Percentiles rank a stretch among this genome's conserved stretches.
Evolutionary conservation across 2,797 vertebrate species (phyloP).

Genomic region (Odontamblyopus lacepedii): DNA sequence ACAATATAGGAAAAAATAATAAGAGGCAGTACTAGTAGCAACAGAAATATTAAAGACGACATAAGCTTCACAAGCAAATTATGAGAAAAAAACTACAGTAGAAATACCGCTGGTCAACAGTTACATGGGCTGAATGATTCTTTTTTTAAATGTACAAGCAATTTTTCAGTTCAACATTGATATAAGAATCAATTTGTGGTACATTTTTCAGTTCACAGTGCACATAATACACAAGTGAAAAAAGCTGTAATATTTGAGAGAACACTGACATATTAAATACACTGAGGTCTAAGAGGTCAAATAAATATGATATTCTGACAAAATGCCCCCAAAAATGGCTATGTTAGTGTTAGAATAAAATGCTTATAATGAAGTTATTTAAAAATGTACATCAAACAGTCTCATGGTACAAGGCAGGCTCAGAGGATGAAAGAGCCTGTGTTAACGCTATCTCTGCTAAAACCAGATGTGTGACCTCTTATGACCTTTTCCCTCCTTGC

Average conservation of each 20-base stretch:
- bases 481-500: too few relatives aligned
- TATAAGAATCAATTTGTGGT: neutral
- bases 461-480: too few relatives aligned
- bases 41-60: slow-evolving; percentile 29
- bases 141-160: neutral
- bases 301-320: neutral
- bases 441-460: too few relatives aligned
- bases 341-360: too few relatives aligned
- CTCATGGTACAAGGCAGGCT: too few relatives aligned
- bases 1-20: slow-evolving; percentile 38
- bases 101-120: neutral
- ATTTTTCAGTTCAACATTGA: neutral
- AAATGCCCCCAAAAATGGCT: neutral
- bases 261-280: neutral
- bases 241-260: neutral
- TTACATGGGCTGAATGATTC: neutral
- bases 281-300: too few relatives aligned
- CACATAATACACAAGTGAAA: neutral
- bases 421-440: too few relatives aligned
- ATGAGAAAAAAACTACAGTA: neutral
- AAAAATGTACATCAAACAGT: too few relatives aligned
- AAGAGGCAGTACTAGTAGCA: slow-evolving; percentile 35
- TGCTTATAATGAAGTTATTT: too few relatives aligned
- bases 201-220: neutral
- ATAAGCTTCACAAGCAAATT: neutral